These are phyloP conservation scores for Adoxophyes honmai DNA, from an alignment of 1,140 invertebrate genomes.

Conservation along the genomic window DNA sequence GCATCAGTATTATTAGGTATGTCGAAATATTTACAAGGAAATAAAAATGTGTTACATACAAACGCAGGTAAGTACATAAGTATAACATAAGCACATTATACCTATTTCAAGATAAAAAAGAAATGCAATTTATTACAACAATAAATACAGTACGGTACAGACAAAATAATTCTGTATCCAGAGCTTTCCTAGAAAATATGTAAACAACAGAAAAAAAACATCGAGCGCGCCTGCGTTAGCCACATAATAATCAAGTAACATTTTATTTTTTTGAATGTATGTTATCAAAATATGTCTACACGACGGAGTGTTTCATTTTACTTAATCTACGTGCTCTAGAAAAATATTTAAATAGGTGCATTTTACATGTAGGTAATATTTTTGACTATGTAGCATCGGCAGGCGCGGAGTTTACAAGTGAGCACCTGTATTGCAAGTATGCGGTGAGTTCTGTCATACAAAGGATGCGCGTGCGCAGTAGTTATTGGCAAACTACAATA, in stretches of 20 bases:
- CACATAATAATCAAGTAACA: background rate
- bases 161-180: no score
- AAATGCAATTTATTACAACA: slow-evolving; percentile 41
- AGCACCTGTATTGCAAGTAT: no score
- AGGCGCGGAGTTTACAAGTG: background rate
- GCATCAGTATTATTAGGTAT: slow-evolving; percentile 62
- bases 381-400: background rate
- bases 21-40: slow-evolving; percentile 73
- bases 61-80: background rate
- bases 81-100: slow-evolving; percentile 69
- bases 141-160: background rate
- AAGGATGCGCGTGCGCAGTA: slow-evolving; percentile 21
- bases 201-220: background rate
- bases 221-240: background rate
- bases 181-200: no score
- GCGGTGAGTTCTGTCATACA: slow-evolving; percentile 16
- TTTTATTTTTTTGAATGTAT: background rate
- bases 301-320: slow-evolving; percentile 9
- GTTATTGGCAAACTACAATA: slow-evolving; percentile 19
- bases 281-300: background rate
- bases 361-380: background rate
- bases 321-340: slow-evolving; percentile 8
- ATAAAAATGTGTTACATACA: slow-evolving; percentile 48
- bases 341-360: slow-evolving; percentile 10
- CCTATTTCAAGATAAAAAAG: slow-evolving; percentile 51